Evolutionary conservation across 2,888 invertebrate genomes (phyloP).

Genomic region (Pyralis farinalis): DNA sequence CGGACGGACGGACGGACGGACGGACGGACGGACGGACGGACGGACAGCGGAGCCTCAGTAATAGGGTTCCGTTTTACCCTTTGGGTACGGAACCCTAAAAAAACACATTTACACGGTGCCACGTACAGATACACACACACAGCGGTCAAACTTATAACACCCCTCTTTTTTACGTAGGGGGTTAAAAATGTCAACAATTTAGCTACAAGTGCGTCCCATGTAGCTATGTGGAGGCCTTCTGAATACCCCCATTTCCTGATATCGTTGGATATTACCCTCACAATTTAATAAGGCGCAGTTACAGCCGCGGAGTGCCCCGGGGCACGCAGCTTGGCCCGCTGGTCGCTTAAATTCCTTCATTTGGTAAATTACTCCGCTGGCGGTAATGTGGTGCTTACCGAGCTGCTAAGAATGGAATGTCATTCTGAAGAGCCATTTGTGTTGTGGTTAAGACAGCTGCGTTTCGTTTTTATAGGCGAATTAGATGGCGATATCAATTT

Average conservation of each 20-base stretch:
- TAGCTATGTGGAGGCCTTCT: background rate
- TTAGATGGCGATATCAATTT: too few species aligned
- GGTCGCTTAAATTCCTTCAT: slow-evolving; percentile 6
- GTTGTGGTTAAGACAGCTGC: background rate
- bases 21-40: too few species aligned
- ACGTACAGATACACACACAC: too few species aligned
- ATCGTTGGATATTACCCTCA: slow-evolving; percentile 1
- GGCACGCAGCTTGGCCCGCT: slow-evolving; percentile 3
- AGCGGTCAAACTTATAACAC: too few species aligned
- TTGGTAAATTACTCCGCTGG: slow-evolving; percentile 3
- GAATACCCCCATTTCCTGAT: background rate
- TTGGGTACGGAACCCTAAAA: too few species aligned
- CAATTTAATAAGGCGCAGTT: slow-evolving; percentile 7
- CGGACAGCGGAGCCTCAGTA: too few species aligned
- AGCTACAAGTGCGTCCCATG: background rate
- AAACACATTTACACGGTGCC: too few species aligned
- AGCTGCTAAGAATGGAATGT: background rate
- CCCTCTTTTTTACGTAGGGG: too few species aligned
- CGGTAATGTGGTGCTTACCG: background rate
- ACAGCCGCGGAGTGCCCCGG: background rate
- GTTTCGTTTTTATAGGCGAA: too few species aligned
- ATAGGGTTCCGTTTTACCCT: too few species aligned
- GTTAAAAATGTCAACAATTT: background rate
- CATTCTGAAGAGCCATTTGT: background rate
- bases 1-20: too few species aligned